Base-by-base conservation (phyloP, 2,888 invertebrate species). In the Conchocele bisecta region DNA sequence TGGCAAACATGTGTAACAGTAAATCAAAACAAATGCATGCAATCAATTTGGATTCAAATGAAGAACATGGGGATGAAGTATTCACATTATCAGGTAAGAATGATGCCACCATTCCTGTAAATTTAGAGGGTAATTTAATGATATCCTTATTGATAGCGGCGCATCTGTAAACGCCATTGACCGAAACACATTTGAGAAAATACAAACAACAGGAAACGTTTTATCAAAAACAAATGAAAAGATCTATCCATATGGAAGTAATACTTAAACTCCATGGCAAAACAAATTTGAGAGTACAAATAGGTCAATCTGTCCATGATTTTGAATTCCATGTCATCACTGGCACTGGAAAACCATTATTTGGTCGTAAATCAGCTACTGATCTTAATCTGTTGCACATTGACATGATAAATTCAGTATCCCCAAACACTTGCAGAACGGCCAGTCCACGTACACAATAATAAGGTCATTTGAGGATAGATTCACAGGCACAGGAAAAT, bases 401-500 rank as follows among this genome's bases (percentile, higher is more conserved):
- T n/a, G 37, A n/a, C 37, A 35, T 35, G 37, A n/a, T 35, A 35
- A 35, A 35, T 35, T 35, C 37, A 35, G 7, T 17, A 46, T 9
- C n/a, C 7, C 9, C 22, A 20, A 6, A 42, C n/a, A n/a, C n/a
- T n/a, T n/a, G n/a, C n/a, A n/a, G n/a, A n/a, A n/a, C n/a, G n/a
- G n/a, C n/a, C n/a, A 42, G 22, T 20, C n/a, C 22, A 42, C 42
- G 6, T 6, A 42, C 6, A 9, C n/a, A n/a, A 42, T 42, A 9
- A 22, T 42, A 42, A 42, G n/a, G n/a, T 42, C 42, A n/a, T 42
- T 42, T 42, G 42, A n/a, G n/a, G n/a, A n/a, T n/a, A n/a, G n/a
- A n/a, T n/a, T n/a, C n/a, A n/a, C n/a, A n/a, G n/a, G n/a, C n/a
- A n/a, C n/a, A n/a, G n/a, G n/a, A n/a, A n/a, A n/a, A n/a, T n/a